Percentiles rank a stretch among this genome's conserved stretches.
These are phyloP conservation scores for Aphelinus certus DNA, from an alignment of 1,140 invertebrate genomes.

Conservation along the genomic window DNA sequence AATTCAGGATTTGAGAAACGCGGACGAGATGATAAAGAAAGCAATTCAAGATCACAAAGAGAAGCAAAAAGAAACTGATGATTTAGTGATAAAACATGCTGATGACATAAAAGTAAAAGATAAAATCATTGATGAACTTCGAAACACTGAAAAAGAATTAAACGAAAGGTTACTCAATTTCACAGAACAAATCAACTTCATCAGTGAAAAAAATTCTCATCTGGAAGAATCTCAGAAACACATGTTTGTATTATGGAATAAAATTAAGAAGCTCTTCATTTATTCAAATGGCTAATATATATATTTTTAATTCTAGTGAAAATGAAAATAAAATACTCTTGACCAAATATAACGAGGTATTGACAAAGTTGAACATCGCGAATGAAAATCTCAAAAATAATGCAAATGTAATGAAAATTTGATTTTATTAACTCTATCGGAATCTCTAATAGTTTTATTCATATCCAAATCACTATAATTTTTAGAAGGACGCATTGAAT, in stretches of 20 bases:
- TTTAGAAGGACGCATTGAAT: conserved; percentile 37
- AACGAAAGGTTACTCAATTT: conserved; percentile 49
- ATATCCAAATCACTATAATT: not conserved
- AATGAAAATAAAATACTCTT: conserved; percentile 57
- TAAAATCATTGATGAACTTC: conserved; percentile 29
- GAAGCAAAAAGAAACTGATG: conserved; percentile 2
- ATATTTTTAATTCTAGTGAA: conserved; percentile 49
- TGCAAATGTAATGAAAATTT: conserved; percentile 48
- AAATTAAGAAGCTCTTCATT: conserved; percentile 15
- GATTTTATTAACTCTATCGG: conserved; percentile 1
- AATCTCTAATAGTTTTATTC: too few relatives aligned
- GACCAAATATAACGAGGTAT: conserved; percentile 50
- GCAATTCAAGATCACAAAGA: conserved; percentile 13
- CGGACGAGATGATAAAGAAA: conserved; percentile 43
- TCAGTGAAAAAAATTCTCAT: conserved; percentile 46
- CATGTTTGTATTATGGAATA: conserved; percentile 47
- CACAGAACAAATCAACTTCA: conserved; percentile 52
- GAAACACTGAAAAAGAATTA: conserved; percentile 40
- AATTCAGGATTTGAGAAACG: conserved; percentile 36
- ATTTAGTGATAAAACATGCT: conserved; percentile 14
- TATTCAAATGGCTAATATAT: not conserved
- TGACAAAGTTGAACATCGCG: conserved; percentile 52
- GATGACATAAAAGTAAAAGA: conserved; percentile 33
- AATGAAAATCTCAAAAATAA: conserved; percentile 59
- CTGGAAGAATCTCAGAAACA: conserved; percentile 51